These are phyloP conservation scores for Sepioteuthis lessoniana DNA, from an alignment of 2,888 invertebrate species.

Conservation along the genomic window DNA sequence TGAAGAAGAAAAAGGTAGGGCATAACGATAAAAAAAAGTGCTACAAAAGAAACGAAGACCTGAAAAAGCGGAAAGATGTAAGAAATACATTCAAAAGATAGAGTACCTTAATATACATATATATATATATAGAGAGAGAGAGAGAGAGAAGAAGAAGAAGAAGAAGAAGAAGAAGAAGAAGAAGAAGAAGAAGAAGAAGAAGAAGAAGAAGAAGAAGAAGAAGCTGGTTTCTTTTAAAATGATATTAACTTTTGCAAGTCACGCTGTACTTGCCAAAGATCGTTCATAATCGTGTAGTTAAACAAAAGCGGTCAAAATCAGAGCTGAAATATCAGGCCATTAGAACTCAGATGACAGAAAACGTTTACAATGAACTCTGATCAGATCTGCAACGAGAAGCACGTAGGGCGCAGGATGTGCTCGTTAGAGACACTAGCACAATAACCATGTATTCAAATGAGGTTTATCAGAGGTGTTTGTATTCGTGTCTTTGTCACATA, in stretches of 20 bases:
- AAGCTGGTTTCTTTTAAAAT: not conserved
- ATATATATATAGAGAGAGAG: no score
- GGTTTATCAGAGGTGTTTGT: no score
- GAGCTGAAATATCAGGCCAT: not conserved
- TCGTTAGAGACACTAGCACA: not conserved
- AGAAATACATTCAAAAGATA: no score
- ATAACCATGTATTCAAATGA: not conserved
- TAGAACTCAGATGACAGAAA: not conserved
- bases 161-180: no score
- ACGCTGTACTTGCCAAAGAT: not conserved
- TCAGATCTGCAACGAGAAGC: not conserved
- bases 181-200: not conserved
- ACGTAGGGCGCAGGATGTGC: not conserved
- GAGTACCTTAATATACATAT: no score
- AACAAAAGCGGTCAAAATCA: not conserved
- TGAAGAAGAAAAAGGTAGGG: no score
- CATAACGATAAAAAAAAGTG: no score
- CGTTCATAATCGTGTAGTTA: not conserved
- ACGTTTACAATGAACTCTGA: not conserved
- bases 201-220: not conserved
- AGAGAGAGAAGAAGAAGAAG: no score
- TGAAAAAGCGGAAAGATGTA: no score
- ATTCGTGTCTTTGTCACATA: no score
- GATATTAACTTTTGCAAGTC: not conserved
- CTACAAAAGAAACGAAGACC: no score